These are phyloP conservation scores for Microtus ochrogaster DNA, from an alignment of 2,113 vertebrate species.

Conservation along the genomic window DNA sequence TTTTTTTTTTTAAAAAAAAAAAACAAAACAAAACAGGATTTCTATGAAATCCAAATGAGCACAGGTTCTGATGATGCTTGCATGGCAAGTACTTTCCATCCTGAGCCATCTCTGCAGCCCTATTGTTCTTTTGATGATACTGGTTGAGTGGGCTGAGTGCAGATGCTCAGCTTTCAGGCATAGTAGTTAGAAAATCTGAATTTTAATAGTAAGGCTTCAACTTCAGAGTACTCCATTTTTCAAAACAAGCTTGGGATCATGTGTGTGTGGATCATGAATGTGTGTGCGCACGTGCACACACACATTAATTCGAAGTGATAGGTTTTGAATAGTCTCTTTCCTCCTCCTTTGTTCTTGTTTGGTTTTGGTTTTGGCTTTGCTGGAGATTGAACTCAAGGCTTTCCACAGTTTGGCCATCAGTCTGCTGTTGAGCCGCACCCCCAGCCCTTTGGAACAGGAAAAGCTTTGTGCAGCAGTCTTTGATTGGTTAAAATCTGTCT, in stretches of 20 bases:
- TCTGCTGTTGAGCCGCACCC: background rate
- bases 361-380: background rate
- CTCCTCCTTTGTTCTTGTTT: background rate
- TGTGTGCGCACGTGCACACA: background rate
- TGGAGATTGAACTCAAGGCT: no score
- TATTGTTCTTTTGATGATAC: background rate
- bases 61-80: background rate
- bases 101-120: background rate
- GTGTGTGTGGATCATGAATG: background rate
- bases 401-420: background rate
- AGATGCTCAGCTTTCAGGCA: background rate
- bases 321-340: background rate
- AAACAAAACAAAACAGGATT: background rate
- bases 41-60: background rate
- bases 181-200: constrained; percentile 18
- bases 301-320: background rate
- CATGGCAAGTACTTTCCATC: background rate
- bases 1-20: no score
- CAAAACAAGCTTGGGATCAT: constrained; percentile 35
- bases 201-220: background rate
- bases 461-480: background rate
- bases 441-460: constrained; percentile 15
- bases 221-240: background rate
- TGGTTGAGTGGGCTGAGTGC: constrained; percentile 24
- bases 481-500: constrained; percentile 26